Base-by-base conservation (phyloP, 2,797 vertebrate species). In the Oreochromis grahami region DNA sequence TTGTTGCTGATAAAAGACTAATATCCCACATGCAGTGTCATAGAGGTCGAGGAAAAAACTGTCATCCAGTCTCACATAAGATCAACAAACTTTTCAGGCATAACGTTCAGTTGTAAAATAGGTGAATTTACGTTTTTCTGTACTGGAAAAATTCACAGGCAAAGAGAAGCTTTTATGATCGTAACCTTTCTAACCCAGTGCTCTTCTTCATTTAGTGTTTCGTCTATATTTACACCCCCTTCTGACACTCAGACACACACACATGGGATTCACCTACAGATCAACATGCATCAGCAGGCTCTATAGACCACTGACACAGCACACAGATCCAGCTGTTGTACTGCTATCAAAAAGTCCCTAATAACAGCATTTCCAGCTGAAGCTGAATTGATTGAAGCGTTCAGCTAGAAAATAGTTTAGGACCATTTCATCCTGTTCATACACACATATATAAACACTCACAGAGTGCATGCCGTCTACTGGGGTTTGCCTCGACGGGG, bases 311-410 rank as follows among this genome's bases (percentile, higher is more conserved):
- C 72, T 43, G 38, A 76, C 72, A 65, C 65, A 32, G 51, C 76
- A 51, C 41, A 55, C 63, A 43, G 9, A 83, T 87, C 79, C 83
- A 86, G 78, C 85, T 89, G 87, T 77, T 80, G 81, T 38, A 38
- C 84, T 78, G 79, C 82, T 56, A 81, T 86, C 76, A 84, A 76
- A 63, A 78, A 56, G 60, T 29, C 78, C 76, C 78, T 48, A 56
- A 41, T 56, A 72, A 76, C 76, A 78, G 85, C 4, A 15, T 53
- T 79, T 87, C 84, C 76, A 74, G 77, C 84, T 79, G 77, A 76
- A 87, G 53, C n/a, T 79, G 41, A 78, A 87, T 63, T 85, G 84
- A 88, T 76, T 79, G 87, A 88, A 78, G 79, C 24, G 1, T 80
- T 84, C 53, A 88, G 19, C 34, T 45, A 60, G 52, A 82, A 90